A percentile compares a stretch with the other conserved stretches of the same genome.
Conservation (phyloP, 2,888 invertebrate genomes). For the Danaus chrysippus region DNA sequence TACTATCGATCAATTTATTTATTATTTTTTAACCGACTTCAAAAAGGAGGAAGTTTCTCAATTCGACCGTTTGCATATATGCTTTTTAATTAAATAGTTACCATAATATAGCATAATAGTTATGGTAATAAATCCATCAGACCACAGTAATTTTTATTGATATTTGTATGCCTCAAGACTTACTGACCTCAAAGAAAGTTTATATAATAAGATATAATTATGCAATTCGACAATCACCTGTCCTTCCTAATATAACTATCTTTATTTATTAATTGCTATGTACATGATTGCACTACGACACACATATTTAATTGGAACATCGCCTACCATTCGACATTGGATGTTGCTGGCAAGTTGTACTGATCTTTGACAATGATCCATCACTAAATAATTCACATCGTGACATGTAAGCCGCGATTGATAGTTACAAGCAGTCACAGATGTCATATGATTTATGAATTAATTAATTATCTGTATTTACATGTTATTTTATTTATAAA, state of each 20-base stretch:
- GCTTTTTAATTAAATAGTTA: too few relatives aligned
- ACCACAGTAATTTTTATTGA: too few relatives aligned
- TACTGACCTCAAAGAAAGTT: background rate
- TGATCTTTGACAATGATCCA: slow-evolving; percentile 50
- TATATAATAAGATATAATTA: background rate
- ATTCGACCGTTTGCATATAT: too few relatives aligned
- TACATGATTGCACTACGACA: background rate
- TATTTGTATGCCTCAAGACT: too few relatives aligned
- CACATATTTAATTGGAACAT: slow-evolving; percentile 44
- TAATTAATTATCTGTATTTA: background rate
- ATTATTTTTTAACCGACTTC: too few relatives aligned
- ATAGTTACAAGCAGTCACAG: slow-evolving; percentile 12
- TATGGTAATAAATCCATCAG: too few relatives aligned
- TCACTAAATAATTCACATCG: slow-evolving; percentile 45
- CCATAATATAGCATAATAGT: too few relatives aligned
- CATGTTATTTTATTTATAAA: background rate
- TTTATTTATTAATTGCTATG: slow-evolving; percentile 2
- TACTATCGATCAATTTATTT: too few relatives aligned
- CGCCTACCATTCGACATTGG: slow-evolving; percentile 53
- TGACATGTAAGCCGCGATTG: slow-evolving; percentile 32
- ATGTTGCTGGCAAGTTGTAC: slow-evolving; percentile 47
- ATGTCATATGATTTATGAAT: slow-evolving; percentile 12
- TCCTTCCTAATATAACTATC: too few relatives aligned
- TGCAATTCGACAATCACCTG: background rate
- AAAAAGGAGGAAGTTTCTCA: too few relatives aligned